Evolutionary conservation across 2,797 vertebrate species (phyloP).

Genomic region (Coregonus ussuriensis): DNA sequence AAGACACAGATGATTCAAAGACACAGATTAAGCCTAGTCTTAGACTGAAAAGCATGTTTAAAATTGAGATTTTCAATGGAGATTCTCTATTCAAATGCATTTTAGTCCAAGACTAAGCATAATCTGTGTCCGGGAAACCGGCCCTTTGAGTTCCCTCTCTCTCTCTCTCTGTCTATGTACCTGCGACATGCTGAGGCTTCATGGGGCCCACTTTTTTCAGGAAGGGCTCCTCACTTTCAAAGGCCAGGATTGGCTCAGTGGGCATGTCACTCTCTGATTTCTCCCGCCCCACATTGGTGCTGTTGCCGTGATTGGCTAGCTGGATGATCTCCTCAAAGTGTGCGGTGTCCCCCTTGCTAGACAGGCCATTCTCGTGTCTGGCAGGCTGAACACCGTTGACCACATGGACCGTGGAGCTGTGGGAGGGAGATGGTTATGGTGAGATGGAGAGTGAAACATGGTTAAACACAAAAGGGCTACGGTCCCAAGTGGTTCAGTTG

Average conservation of each 20-base stretch:
- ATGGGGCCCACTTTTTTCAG: slow-evolving; percentile 89
- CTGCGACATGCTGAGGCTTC: slow-evolving; percentile 91
- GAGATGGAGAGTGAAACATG: neutral
- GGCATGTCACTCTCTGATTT: slow-evolving; percentile 63
- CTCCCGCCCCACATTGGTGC: slow-evolving; percentile 72
- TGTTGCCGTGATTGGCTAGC: slow-evolving; percentile 75
- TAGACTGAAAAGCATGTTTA: neutral
- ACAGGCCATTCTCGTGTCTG: slow-evolving; percentile 89
- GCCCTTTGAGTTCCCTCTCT: neutral
- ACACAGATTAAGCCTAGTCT: too few relatives aligned
- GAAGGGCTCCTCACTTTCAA: slow-evolving; percentile 86
- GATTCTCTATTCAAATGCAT: neutral
- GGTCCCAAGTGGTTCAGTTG: neutral
- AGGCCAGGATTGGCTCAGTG: slow-evolving; percentile 83
- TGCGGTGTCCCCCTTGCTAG: slow-evolving; percentile 72
- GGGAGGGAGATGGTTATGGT: slow-evolving; percentile 5
- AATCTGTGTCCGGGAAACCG: neutral
- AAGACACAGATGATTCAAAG: too few relatives aligned
- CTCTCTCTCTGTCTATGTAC: slow-evolving; percentile 63
- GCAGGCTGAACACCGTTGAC: slow-evolving; percentile 85
- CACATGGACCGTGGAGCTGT: slow-evolving; percentile 64
- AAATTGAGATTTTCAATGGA: neutral
- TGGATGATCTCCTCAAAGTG: slow-evolving; percentile 78
- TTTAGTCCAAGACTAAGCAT: neutral
- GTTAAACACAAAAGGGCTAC: neutral